These are phyloP conservation scores for Lissonota sp. DNA, from an alignment of 2,888 invertebrate species.

Conservation along the genomic window DNA sequence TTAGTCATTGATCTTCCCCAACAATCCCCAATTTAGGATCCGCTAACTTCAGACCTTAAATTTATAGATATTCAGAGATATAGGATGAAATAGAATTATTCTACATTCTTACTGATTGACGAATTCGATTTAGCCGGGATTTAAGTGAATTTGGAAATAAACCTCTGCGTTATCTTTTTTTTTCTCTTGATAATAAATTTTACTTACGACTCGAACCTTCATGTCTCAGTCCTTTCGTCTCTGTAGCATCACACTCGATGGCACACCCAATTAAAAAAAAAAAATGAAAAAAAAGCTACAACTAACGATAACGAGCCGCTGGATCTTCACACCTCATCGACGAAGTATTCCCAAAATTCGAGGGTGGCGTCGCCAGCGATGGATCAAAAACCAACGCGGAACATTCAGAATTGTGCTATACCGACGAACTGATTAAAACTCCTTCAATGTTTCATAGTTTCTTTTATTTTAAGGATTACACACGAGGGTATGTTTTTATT, in stretches of 20 bases:
- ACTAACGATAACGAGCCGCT: slow-evolving; percentile 32
- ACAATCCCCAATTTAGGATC: too few species aligned
- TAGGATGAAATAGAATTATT: too few species aligned
- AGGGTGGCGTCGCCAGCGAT: slow-evolving; percentile 34
- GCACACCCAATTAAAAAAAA: slow-evolving; percentile 58
- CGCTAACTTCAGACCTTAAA: too few species aligned
- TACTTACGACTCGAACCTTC: slow-evolving; percentile 79
- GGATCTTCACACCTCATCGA: slow-evolving; percentile 49
- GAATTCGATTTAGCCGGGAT: too few species aligned
- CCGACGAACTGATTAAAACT: slow-evolving; percentile 34
- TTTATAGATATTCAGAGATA: too few species aligned
- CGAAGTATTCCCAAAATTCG: slow-evolving; percentile 45
- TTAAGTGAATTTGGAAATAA: too few species aligned
- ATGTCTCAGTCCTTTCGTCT: slow-evolving; percentile 75
- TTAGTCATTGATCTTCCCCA: too few species aligned
- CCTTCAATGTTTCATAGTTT: slow-evolving; percentile 28
- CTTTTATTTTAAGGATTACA: slow-evolving; percentile 6
- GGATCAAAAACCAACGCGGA: slow-evolving; percentile 6
- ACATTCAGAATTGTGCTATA: background rate
- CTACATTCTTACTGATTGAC: too few species aligned
- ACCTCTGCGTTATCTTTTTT: background rate
- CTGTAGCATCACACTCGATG: slow-evolving; percentile 74
- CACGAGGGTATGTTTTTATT: slow-evolving; percentile 24
- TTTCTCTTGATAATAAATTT: background rate
- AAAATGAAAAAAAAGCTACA: slow-evolving; percentile 18